Evolutionary conservation across 2,888 invertebrate species (phyloP), one percentile per base, ranked within the genome.

Genomic region (Xestia xanthographa): DNA sequence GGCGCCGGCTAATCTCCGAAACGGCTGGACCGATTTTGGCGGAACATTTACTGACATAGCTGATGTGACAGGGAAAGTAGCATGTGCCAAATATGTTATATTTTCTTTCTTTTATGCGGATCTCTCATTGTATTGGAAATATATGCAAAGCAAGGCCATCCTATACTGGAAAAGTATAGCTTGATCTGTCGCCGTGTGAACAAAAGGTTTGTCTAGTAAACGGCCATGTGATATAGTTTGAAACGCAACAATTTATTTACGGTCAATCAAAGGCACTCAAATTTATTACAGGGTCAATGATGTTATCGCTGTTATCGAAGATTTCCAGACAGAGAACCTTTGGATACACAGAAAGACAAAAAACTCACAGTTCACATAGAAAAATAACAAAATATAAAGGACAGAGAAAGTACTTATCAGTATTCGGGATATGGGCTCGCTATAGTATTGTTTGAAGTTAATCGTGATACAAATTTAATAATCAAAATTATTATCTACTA

Each of bases 401-500:
- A 72, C 12, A 41, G 2, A 2, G 1, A 14, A 29, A 41, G 9
- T 41, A 29, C 1, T 74, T 41, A 50, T 50, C 48, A 11, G 9
- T 48, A 14, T 43, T 6, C 20, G n/a, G 73, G 14, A 6, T 43
- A 60, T 3, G 17, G 41, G 9, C 26, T 41, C 45, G 8, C 14
- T 56, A 11, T 29, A 11, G 12, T 11, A 50, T 2, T 20, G 1
- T 29, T 53, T 41, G 14, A 29, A 43, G 6, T 43, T 17, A 8
- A 17, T 14, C 14, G 14, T 26, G 56, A 56, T 56, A 14, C 26
- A 14, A n/a, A 14, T 26, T 2, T 14, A 8, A 38, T 72, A 1
- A 5, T 5, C 12, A 48, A 65, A 77, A 68, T 38, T 20, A 43
- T 22, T n/a, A 60, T 22, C 48, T 75, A 65, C 79, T 43, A 68